Percentiles rank a stretch among this genome's conserved stretches.
Evolutionary conservation across 2,113 vertebrate species (phyloP).

Genomic region (Tragelaphus scriptus): DNA sequence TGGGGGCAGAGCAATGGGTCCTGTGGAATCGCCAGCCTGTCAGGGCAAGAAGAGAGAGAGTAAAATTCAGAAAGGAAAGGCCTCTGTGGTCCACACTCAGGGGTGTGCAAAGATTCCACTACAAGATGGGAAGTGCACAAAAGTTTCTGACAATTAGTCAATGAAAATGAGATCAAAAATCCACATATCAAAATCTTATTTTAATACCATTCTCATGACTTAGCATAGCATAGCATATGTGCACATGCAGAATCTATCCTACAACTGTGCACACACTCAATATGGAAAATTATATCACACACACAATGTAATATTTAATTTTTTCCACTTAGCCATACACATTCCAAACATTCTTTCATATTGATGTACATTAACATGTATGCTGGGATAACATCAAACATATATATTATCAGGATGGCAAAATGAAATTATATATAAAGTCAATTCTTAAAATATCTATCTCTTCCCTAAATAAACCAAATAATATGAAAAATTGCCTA

Average conservation of each 20-base stretch:
- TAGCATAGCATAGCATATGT: background rate
- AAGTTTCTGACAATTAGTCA: background rate
- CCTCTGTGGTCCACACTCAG: background rate
- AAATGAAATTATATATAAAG: background rate
- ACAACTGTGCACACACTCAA: background rate
- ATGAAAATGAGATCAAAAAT: background rate
- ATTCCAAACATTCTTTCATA: background rate
- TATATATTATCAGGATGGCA: background rate
- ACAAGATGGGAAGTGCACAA: accelerated
- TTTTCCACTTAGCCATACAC: background rate
- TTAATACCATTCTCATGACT: background rate
- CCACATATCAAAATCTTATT: background rate
- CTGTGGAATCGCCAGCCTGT: background rate
- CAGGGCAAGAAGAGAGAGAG: background rate
- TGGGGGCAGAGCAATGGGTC: background rate
- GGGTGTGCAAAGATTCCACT: background rate
- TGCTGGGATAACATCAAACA: background rate
- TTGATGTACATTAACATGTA: background rate
- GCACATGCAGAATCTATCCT: background rate
- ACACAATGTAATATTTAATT: background rate
- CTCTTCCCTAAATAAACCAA: background rate
- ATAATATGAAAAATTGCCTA: background rate
- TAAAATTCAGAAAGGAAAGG: background rate
- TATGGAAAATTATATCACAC: background rate
- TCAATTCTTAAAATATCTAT: background rate